Evolutionary conservation across 2,797 vertebrate genomes (phyloP), one percentile per base, ranked within the genome.

Genomic region (Labeo calbasu): DNA sequence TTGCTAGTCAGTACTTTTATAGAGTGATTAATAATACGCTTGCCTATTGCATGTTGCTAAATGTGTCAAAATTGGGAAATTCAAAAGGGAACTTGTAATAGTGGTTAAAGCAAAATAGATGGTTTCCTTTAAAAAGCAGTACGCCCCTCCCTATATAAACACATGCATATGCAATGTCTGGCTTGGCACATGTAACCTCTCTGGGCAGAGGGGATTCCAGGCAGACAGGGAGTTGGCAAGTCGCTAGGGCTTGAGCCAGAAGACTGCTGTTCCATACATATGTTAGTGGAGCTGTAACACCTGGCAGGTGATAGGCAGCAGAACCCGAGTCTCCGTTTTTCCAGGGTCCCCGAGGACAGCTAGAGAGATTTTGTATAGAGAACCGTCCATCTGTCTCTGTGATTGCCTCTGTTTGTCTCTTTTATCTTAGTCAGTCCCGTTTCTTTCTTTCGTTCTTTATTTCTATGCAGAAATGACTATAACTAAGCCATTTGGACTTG

Each of bases 231-330:
- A 81, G 78, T 84, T 87, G 83, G 81, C 84, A 66, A 59, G 17
- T 46, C 59, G 21, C 78, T 21, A 51, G 70, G 53, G 19, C 66
- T 86, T 75, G 59, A 77, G 70, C 79, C 83, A 80, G 75, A 40
- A 77, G 50, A 51, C 70, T 73, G 81, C 77, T 84, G 84, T 61
- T 83, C 81, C 71, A 65, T 85, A 84, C 87, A 87, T 86, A 88
- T 87, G 84, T 85, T 79, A 80, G 53, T 73, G 81, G 68, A 85
- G 61, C 72, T 72, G 12, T 81, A 85, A 87, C 86, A 87, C 84
- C 84, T 87, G 87, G 66, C 81, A 80, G 82, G 85, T 82, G 69
- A 88, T 66, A 72, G 68, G 14, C 79, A 73, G 73, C 63, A 69
- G 75, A 83, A 83, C 63, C 51, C 1, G n/a, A 77, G 10, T 69